phyloP scores from a whole-genome alignment of 2,113 vertebrate genomes.

The Amazona vittata region DNA sequence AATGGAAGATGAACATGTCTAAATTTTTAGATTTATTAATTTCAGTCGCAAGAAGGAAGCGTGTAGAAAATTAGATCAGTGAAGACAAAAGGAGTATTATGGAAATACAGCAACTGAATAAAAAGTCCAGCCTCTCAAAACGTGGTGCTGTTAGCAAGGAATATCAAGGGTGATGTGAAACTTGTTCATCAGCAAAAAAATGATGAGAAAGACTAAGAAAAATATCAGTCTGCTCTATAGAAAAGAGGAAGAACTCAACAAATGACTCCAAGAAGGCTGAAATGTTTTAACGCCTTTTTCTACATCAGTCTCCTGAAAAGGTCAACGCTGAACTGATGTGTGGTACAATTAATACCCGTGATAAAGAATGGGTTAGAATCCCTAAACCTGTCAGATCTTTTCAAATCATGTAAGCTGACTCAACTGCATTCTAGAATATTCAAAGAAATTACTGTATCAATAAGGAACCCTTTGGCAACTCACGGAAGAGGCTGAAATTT shows the following conservation, averaged over 20 bases:
- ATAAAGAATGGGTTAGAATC: not conserved
- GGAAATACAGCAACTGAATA: not conserved
- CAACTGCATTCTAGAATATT: not conserved
- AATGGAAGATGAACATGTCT: not conserved
- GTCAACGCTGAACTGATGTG: not conserved
- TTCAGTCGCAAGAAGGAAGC: not conserved
- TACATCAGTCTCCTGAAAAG: not conserved
- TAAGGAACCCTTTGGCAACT: not conserved
- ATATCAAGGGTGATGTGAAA: not conserved
- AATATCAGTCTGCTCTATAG: not conserved
- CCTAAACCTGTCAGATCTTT: not conserved
- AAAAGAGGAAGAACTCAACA: not conserved
- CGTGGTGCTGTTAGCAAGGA: not conserved
- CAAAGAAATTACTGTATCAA: not conserved
- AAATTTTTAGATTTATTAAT: not conserved
- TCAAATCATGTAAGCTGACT: not conserved
- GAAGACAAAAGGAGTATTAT: not conserved
- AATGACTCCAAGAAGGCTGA: not conserved
- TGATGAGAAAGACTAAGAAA: not conserved
- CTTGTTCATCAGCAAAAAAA: not conserved
- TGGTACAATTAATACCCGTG: not conserved
- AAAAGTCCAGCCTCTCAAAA: not conserved
- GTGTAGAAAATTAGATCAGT: not conserved
- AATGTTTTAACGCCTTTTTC: not conserved
- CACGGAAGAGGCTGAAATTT: not conserved